Conservation (phyloP, 2,113 vertebrate species). For the Solenodon paradoxus region DNA sequence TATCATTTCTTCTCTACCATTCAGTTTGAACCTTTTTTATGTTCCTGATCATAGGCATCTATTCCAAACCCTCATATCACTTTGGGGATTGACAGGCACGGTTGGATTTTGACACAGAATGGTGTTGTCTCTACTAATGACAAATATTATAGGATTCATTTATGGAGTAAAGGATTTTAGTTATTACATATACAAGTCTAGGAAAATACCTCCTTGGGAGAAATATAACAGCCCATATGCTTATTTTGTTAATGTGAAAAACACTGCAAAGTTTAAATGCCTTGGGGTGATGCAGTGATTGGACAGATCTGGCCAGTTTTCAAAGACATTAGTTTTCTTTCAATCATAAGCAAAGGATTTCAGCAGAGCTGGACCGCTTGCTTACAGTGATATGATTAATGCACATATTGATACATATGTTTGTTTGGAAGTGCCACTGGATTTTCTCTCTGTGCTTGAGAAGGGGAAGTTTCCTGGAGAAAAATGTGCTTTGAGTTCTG, state of each 20-base stretch:
- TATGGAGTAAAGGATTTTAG: neutral
- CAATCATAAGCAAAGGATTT: neutral
- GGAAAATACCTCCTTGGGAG: neutral
- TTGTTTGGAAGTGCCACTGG: neutral
- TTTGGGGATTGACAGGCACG: neutral
- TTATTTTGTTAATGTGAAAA: neutral
- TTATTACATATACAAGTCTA: neutral
- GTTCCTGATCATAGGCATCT: neutral
- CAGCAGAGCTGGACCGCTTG: neutral
- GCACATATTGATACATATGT: neutral
- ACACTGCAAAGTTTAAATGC: neutral
- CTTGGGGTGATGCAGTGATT: neutral
- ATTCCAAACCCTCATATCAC: no score
- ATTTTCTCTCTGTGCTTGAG: neutral
- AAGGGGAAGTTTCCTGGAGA: neutral
- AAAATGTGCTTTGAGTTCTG: conserved; percentile 11
- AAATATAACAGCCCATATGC: neutral
- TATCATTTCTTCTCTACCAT: neutral
- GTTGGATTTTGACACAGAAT: neutral
- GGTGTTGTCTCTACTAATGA: neutral
- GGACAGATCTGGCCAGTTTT: neutral
- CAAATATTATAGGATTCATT: neutral
- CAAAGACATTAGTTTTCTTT: neutral
- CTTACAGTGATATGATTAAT: neutral
- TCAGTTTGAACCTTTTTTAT: neutral